Conservation (phyloP, 2,797 vertebrate species). For the Bryconaethiops microstoma region DNA sequence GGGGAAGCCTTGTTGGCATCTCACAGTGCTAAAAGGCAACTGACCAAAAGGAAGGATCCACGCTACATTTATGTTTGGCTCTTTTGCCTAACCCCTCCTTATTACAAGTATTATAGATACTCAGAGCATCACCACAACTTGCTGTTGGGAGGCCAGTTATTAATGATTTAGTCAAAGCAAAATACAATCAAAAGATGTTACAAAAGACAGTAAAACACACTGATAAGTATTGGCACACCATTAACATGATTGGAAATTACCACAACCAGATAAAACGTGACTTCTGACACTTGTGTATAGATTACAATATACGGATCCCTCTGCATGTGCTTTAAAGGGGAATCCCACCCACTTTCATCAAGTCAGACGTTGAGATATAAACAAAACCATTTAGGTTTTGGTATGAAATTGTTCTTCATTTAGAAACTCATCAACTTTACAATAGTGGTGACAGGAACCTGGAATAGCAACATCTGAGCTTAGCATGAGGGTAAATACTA, state of each 20-base stretch:
- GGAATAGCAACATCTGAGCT: too few relatives aligned
- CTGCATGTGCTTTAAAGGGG: slow-evolving; percentile 36
- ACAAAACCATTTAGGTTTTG: neutral
- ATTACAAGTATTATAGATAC: neutral
- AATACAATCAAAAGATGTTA: slow-evolving; percentile 7
- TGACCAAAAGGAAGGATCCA: slow-evolving; percentile 7
- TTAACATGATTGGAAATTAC: slow-evolving; percentile 6
- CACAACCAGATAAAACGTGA: slow-evolving; percentile 30
- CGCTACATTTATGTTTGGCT: slow-evolving; percentile 41
- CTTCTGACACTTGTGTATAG: slow-evolving; percentile 3
- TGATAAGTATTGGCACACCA: neutral
- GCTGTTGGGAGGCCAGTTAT: neutral
- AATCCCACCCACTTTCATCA: neutral
- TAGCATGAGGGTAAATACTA: too few relatives aligned
- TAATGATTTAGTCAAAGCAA: neutral
- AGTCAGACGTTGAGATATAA: neutral
- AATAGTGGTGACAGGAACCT: neutral
- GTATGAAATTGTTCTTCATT: neutral
- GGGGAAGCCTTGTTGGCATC: slow-evolving; percentile 15
- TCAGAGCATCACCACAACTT: neutral
- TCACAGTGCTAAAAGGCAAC: slow-evolving; percentile 47
- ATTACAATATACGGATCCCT: slow-evolving; percentile 49
- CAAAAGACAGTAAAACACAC: slow-evolving; percentile 14
- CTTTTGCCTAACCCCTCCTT: neutral
- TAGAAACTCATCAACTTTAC: neutral